A percentile compares a stretch with the other conserved stretches of the same genome.
Conservation (phyloP, 2,888 invertebrate genomes). For the Phania funesta region DNA sequence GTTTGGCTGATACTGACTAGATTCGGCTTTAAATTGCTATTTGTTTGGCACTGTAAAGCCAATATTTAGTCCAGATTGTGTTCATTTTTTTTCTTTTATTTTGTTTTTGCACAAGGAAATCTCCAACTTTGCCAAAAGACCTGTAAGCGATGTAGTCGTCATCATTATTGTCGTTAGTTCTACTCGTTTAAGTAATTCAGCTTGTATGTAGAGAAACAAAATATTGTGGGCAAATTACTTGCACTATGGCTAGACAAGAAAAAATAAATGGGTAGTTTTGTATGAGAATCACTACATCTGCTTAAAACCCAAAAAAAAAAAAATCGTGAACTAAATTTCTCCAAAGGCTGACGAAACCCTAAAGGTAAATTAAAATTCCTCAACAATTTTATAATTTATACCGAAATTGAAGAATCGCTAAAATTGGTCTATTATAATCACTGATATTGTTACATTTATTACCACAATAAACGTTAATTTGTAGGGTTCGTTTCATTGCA, state of each 20-base stretch:
- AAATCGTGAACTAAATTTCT: too few species aligned
- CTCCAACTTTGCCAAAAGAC: constrained; percentile 59
- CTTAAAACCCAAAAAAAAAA: too few species aligned
- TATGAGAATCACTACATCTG: too few species aligned
- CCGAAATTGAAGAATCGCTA: too few species aligned
- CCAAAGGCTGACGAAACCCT: too few species aligned
- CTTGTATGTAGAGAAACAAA: constrained; percentile 8
- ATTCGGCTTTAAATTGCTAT: constrained; percentile 61
- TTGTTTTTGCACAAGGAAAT: constrained; percentile 30
- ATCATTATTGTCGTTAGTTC: constrained; percentile 60
- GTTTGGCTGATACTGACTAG: constrained; percentile 44
- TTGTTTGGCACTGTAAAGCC: constrained; percentile 65
- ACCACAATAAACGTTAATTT: too few species aligned
- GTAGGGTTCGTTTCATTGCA: too few species aligned
- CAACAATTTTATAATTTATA: too few species aligned
- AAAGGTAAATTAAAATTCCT: too few species aligned
- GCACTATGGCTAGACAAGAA: constrained; percentile 17
- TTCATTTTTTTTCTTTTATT: constrained; percentile 11
- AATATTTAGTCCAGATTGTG: constrained; percentile 61
- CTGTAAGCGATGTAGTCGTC: constrained; percentile 65
- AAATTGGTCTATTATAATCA: too few species aligned
- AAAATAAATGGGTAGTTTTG: background rate
- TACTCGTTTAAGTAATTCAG: constrained; percentile 55
- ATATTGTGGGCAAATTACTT: constrained; percentile 22
- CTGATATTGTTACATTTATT: too few species aligned